A percentile compares a stretch with the other conserved stretches of the same genome.
Conservation (phyloP, 2,888 invertebrate species). For the Alsophila aescularia region DNA sequence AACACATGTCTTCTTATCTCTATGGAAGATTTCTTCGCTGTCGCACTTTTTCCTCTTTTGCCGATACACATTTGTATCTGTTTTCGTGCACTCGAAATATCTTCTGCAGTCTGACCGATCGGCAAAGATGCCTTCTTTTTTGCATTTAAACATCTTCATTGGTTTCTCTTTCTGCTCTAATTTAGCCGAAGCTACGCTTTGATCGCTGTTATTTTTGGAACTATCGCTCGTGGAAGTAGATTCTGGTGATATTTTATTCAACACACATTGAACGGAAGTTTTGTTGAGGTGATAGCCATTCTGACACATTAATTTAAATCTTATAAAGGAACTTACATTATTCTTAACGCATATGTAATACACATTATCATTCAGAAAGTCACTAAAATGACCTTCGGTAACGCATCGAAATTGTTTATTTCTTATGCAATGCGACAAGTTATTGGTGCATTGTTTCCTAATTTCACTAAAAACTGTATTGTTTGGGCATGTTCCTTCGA, state of each 20-base stretch:
- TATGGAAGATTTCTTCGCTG: slow-evolving; percentile 70
- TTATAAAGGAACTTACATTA: slow-evolving; percentile 48
- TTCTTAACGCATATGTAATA: slow-evolving; percentile 74
- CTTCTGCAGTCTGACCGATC: slow-evolving; percentile 66
- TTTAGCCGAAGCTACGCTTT: slow-evolving; percentile 24
- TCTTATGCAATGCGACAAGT: slow-evolving; percentile 75
- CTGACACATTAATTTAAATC: slow-evolving; percentile 71
- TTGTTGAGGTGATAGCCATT: slow-evolving; percentile 64
- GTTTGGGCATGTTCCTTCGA: slow-evolving; percentile 64
- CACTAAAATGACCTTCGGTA: slow-evolving; percentile 67
- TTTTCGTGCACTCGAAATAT: slow-evolving; percentile 74
- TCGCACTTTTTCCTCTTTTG: slow-evolving; percentile 70
- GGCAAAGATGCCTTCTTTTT: slow-evolving; percentile 44
- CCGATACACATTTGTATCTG: slow-evolving; percentile 52
- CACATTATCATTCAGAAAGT: slow-evolving; percentile 61
- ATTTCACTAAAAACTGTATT: slow-evolving; percentile 75
- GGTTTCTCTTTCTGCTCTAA: slow-evolving; percentile 18
- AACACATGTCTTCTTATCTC: slow-evolving; percentile 62
- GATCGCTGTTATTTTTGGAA: slow-evolving; percentile 42
- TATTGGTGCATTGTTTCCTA: slow-evolving; percentile 74
- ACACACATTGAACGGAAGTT: slow-evolving; percentile 55
- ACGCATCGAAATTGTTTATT: slow-evolving; percentile 78
- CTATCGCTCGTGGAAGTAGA: slow-evolving; percentile 35
- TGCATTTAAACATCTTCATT: slow-evolving; percentile 41
- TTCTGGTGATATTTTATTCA: slow-evolving; percentile 34